Evolutionary conservation across 2,888 invertebrate species (phyloP).

Genomic region (Anoplius nigerrimus): DNA sequence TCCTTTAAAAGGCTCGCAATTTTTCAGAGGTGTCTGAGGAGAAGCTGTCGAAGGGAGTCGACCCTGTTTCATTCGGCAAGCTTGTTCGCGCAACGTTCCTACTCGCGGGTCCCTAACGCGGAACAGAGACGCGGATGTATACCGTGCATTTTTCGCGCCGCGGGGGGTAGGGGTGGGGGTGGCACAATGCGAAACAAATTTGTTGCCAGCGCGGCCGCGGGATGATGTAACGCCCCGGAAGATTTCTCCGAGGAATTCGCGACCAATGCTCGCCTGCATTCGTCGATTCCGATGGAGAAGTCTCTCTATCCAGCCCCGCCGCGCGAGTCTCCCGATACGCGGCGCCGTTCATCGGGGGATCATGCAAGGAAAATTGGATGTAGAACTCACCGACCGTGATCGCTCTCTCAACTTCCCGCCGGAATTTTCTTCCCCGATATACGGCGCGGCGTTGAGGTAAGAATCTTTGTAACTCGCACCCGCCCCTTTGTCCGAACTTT

Average conservation of each 20-base stretch:
- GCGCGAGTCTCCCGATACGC: slow-evolving; percentile 48
- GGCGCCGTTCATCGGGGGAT: slow-evolving; percentile 60
- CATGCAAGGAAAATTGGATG: slow-evolving; percentile 63
- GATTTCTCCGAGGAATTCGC: slow-evolving; percentile 73
- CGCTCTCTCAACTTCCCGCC: slow-evolving; percentile 23
- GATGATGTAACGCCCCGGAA: slow-evolving; percentile 71
- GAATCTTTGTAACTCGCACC: slow-evolving; percentile 28
- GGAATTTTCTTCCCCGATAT: slow-evolving; percentile 6
- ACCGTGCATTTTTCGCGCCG: slow-evolving; percentile 57
- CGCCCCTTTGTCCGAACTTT: slow-evolving; percentile 31
- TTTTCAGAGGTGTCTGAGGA: neutral
- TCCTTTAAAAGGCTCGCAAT: neutral
- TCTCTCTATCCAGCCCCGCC: slow-evolving; percentile 7
- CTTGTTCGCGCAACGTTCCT: slow-evolving; percentile 8
- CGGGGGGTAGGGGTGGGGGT: too few relatives aligned
- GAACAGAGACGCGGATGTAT: slow-evolving; percentile 56
- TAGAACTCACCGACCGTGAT: slow-evolving; percentile 38
- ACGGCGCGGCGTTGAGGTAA: too few relatives aligned
- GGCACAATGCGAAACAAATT: slow-evolving; percentile 67
- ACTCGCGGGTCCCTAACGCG: slow-evolving; percentile 7
- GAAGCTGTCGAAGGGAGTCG: neutral
- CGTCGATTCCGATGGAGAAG: slow-evolving; percentile 50
- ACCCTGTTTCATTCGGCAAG: slow-evolving; percentile 30
- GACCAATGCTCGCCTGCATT: slow-evolving; percentile 42
- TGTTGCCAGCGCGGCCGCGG: slow-evolving; percentile 47